Conservation (phyloP, 2,113 vertebrate species). For the Callopanchax toddi region DNA sequence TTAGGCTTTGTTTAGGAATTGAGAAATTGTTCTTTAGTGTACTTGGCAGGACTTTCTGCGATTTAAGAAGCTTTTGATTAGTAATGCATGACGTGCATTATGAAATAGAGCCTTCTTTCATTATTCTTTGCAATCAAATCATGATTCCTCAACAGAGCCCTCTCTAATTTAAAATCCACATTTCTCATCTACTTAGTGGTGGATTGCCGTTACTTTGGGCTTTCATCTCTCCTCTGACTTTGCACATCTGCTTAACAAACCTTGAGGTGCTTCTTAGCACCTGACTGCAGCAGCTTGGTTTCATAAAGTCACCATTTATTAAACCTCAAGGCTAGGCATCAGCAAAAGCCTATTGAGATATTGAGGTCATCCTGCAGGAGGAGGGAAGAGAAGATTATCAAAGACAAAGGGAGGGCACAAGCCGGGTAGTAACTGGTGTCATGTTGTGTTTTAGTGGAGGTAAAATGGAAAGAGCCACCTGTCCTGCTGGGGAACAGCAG, state of each 20-base stretch:
- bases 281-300: constrained; percentile 55
- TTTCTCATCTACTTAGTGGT: constrained; percentile 43
- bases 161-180: constrained; percentile 51
- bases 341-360: constrained; percentile 67
- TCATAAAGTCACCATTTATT: constrained; percentile 78
- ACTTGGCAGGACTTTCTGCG: constrained; percentile 32
- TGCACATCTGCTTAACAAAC: constrained; percentile 51
- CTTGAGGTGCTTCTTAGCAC: constrained; percentile 54
- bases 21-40: constrained; percentile 48
- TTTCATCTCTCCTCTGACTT: constrained; percentile 45
- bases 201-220: constrained; percentile 17
- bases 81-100: constrained; percentile 36
- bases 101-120: constrained; percentile 51
- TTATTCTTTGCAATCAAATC: constrained; percentile 66
- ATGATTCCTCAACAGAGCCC: constrained; percentile 41
- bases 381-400: constrained; percentile 39
- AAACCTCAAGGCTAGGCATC: constrained; percentile 69
- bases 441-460: constrained; percentile 60
- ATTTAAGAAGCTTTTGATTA: constrained; percentile 64
- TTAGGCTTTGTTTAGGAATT: constrained; percentile 42
- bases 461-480: constrained; percentile 41
- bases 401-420: constrained; percentile 31
- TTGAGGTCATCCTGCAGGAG: constrained; percentile 68
- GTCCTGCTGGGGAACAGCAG: constrained; percentile 32
- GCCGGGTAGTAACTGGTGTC: constrained; percentile 37